phyloP scores from a whole-genome alignment of 2,113 vertebrate species.

The Smithornis capensis region DNA sequence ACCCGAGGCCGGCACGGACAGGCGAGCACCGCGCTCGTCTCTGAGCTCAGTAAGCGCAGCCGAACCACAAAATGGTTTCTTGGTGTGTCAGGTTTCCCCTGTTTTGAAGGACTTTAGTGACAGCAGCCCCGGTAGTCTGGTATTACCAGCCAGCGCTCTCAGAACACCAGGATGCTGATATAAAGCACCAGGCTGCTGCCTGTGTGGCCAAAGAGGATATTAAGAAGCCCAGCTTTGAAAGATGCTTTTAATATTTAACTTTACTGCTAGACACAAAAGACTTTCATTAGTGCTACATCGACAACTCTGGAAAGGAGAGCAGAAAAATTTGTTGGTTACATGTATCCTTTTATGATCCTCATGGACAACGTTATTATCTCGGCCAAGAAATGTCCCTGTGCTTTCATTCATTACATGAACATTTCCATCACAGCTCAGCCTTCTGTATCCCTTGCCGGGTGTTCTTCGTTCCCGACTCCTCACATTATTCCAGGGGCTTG shows the following conservation, averaged over 20 bases:
- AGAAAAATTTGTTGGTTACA: background rate
- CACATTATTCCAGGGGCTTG: background rate
- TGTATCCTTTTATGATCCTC: background rate
- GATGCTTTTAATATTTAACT: background rate
- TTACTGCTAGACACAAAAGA: background rate
- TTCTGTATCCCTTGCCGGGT: rapidly evolving
- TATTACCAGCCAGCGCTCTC: background rate
- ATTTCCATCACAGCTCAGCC: background rate
- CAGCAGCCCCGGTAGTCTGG: background rate
- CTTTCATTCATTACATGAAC: background rate
- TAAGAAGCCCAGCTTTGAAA: background rate
- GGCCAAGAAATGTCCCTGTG: background rate
- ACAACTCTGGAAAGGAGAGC: background rate
- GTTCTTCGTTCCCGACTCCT: background rate
- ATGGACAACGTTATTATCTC: background rate
- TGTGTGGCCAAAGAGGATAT: background rate
- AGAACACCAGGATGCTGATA: background rate
- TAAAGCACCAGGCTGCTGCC: background rate
- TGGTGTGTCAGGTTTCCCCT: background rate
- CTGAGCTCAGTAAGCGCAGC: background rate
- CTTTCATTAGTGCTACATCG: background rate
- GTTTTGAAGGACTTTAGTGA: background rate
- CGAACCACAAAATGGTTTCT: background rate
- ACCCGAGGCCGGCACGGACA: background rate
- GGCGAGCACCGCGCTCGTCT: background rate